phyloP scores from a whole-genome alignment of 2,888 invertebrate genomes.

The Pristionchus maxplancki region DNA sequence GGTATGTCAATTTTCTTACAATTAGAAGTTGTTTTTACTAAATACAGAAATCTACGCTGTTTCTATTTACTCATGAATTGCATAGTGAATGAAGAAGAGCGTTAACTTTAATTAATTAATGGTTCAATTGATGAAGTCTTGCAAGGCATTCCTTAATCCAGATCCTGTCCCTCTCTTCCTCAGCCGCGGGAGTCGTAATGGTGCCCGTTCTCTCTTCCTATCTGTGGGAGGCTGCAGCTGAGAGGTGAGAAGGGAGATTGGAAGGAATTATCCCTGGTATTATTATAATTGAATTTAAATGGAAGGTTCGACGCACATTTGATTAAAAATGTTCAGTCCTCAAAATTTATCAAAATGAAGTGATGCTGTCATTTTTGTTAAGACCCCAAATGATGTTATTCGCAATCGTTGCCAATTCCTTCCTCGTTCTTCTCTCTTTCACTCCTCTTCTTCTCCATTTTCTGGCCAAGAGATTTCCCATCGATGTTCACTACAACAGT shows the following conservation, averaged over 20 bases:
- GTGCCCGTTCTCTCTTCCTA: conserved; percentile 72
- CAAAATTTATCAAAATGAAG: too few relatives aligned
- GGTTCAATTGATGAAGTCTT: background rate
- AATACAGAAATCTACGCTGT: too few relatives aligned
- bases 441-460: conserved; percentile 75
- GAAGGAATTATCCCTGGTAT: too few relatives aligned
- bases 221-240: conserved; percentile 70
- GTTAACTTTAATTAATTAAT: too few relatives aligned
- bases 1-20: too few relatives aligned
- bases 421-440: conserved; percentile 73
- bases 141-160: conserved; percentile 27
- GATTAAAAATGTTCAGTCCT: too few relatives aligned
- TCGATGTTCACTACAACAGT: conserved; percentile 73
- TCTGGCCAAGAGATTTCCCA: conserved; percentile 74
- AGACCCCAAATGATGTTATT: conserved; percentile 56
- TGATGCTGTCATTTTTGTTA: background rate
- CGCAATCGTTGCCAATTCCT: conserved; percentile 68
- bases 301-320: too few relatives aligned
- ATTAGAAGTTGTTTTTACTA: background rate
- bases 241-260: conserved; percentile 56
- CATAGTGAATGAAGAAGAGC: too few relatives aligned
- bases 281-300: too few relatives aligned
- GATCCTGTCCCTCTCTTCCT: conserved; percentile 72
- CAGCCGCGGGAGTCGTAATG: conserved; percentile 72
- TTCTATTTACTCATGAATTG: too few relatives aligned